Evolutionary conservation across 1,140 invertebrate species (phyloP), one percentile per base, ranked within the genome.

Genomic region (Charaxes varanes): DNA sequence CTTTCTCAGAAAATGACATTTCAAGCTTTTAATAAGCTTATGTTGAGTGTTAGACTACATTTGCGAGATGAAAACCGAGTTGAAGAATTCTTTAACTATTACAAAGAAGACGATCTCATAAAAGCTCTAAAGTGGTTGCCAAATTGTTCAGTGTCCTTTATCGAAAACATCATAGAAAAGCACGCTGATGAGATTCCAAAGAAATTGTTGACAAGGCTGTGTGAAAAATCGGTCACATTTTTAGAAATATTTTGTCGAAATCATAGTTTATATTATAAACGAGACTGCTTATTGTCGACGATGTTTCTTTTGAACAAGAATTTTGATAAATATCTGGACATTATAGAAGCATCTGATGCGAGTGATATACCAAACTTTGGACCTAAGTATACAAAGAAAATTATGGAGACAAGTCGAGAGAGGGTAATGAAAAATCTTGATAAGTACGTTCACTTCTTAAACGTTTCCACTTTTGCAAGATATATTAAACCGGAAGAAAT

Each of bases 41-140:
- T 67, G 17, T 30, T 64, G 4, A 31, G 40, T 6, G 61, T 77
- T 16, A 52, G 65, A 43, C 45, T 72, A 5, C 51, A 62, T 26
- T 50, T 74, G 27, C 56, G 52, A 38, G 57, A 74, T 12, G 58
- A 63, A 53, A 49, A 35, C 11, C 46, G 70, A 13, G 60, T 62
- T 17, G 68, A 78, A 53, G 40, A 40, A 10, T 77, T 77, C 42
- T 77, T 55, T 41, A 47, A 56, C 3, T 61, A 58, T 30, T 50
- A 56, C 10, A 49, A 52, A 53, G 40, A 59, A 21, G 32, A 51
- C 3, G 22, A 62, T 41, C 3, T 54, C 17, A 21, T 55, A 34
- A 42, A 10, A 6, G 63, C 57, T 27, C 11, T 53, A n/a, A 73
- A 77, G 40, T 77, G 72, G 72, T 27, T 77, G 30, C 57, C 53